Evolutionary conservation across 2,113 vertebrate genomes (phyloP), one percentile per base, ranked within the genome.

Genomic region (Sisor rabdophorus): DNA sequence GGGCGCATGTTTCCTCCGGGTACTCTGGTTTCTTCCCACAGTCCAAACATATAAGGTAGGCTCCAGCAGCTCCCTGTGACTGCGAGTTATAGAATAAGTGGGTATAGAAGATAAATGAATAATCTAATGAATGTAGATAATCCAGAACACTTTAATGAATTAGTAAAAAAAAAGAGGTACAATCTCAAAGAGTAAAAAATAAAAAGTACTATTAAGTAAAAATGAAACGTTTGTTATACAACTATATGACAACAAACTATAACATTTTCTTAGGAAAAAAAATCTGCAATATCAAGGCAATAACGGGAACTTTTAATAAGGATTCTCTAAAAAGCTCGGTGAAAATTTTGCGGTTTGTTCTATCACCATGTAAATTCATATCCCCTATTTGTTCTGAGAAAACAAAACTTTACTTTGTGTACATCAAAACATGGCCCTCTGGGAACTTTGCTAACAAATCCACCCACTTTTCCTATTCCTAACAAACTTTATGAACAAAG

Each of bases 381-480:
- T 63, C 16, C 1, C 8, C 10, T 22, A 22, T 4, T 22, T 12
- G 11, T 22, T 7, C 0, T 65, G 11, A 11, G 20, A 5, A 65
- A 59, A 59, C 13, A 59, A 16, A 8, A 1, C 28, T 60, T 30
- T 20, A 65, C 61, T 44, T 65, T 44, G 19, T 67, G 40, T 48
- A 48, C 40, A 26, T n/a, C 24, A 9, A 69, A 69, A 52, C 65
- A 17, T 19, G 65, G 44, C 19, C 17, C 24, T 68, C 64, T 68
- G 40, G n/a, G 22, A 68, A 52, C 15, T 52, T 68, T 69, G 65
- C 8, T 52, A 52, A 24, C 19, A 69, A 47, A 67, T 68, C 47
- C 24, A 53, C 24, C 47, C 11, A 30, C 16, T 52, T 69, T 69
- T 69, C 11, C 44, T 67, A 24, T 9, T 56, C 3, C 2, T 44